Evolutionary conservation across 2,797 vertebrate species (phyloP), one percentile per base, ranked within the genome.

Genomic region (Silurus lanzhouensis): DNA sequence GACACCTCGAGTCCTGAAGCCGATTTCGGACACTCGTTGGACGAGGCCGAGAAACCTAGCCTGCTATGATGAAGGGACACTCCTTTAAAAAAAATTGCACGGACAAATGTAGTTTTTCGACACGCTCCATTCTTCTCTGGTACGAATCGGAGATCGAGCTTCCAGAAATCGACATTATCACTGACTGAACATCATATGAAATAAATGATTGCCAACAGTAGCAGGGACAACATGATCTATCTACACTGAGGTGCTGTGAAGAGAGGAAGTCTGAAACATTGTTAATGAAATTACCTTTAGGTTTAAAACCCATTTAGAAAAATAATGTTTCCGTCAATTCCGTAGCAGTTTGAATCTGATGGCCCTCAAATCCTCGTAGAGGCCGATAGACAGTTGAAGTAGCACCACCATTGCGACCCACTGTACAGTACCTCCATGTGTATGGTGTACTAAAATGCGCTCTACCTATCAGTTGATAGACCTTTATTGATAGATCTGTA

Each of bases 41-140:
- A 61, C 1, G 64, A 70, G 20, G 64, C 19, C 1, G 71, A 81
- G 61, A 77, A 74, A 70, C 86, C 86, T n/a, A 61, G 83, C 44
- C 70, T 87, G 78, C 83, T 87, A 61, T 87, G 86, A 87, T 83
- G 68, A 58, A 55, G 57, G 46, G 78, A 9, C 22, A 31, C 60
- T 68, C n/a, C 64, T 38, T 52, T 52, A 52, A 52, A 52, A 10
- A 67, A 82, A 74, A 25, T 10, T 66, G 15, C 44, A 74, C 2
- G 4, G 48, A 82, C 84, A 60, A 31, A 46, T 76, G 10, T 68
- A 82, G 78, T 68, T 12, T 58, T 76, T 82, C 75, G 31, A 75
- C 79, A 67, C 57, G 20, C 58, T 58, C 48, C 60, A 46, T 48
- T 17, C 3, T 68, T 86, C 38, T 27, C 64, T 64, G 20, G 31